A percentile compares a stretch with the other conserved stretches of the same genome.
phyloP scores from a whole-genome alignment of 92 coral and sea anemone species.

The Epizoanthus stellaris region DNA sequence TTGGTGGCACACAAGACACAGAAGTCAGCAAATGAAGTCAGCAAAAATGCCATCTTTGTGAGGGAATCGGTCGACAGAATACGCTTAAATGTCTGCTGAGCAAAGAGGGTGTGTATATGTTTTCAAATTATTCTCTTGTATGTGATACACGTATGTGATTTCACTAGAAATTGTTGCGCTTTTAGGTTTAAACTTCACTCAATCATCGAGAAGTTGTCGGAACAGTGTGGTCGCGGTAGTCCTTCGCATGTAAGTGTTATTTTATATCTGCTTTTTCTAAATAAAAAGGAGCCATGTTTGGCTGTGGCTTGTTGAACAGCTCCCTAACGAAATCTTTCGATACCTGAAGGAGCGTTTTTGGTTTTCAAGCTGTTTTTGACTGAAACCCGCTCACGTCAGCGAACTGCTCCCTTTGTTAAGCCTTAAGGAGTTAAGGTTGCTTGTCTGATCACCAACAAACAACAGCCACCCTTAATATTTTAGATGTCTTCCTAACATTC shows the following conservation, averaged over 20 bases:
- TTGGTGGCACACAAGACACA: too few relatives aligned
- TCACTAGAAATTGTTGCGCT: conserved; percentile 5
- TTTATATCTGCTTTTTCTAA: not conserved
- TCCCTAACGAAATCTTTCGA: not conserved
- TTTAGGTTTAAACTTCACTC: conserved; percentile 78
- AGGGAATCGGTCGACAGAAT: too few relatives aligned
- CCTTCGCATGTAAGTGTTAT: conserved; percentile 59
- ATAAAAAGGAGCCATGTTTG: not conserved
- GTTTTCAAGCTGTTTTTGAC: not conserved
- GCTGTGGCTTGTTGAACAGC: not conserved
- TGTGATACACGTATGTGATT: not conserved
- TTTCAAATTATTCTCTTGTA: not conserved
- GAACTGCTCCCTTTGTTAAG: not conserved
- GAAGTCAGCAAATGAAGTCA: too few relatives aligned
- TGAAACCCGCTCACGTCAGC: not conserved
- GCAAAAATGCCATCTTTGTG: too few relatives aligned
- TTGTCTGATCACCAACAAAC: not conserved
- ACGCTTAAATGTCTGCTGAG: conserved; percentile 16
- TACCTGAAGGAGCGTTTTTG: not conserved
- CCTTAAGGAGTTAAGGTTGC: too few relatives aligned
- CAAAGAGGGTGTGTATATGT: conserved; percentile 13
- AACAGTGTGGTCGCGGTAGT: conserved; percentile 72
- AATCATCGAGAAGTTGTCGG: conserved; percentile 85
- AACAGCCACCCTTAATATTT: not conserved
- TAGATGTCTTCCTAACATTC: not conserved